phyloP scores from a whole-genome alignment of 2,797 vertebrate species.

The Fratercula arctica region DNA sequence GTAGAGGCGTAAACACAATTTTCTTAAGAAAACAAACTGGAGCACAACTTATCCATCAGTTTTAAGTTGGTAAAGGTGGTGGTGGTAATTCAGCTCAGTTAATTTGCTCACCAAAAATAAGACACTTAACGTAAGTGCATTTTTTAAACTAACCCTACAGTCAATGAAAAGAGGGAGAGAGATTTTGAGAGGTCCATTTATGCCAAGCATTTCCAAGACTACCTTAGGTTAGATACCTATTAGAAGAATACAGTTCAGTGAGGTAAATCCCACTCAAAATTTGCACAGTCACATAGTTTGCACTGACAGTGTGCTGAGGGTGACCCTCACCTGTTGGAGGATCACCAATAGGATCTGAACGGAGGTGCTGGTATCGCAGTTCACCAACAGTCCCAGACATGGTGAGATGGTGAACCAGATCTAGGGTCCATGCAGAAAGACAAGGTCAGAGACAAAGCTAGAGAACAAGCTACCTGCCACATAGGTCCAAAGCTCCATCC shows the following conservation, averaged over 20 bases:
- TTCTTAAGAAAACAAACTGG: constrained; percentile 37
- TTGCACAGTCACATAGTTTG: not conserved
- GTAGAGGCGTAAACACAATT: not conserved
- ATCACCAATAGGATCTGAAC: not conserved
- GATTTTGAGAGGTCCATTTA: not conserved
- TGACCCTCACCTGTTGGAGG: not conserved
- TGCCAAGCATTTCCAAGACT: not conserved
- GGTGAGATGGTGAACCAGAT: not conserved
- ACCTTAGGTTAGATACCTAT: not conserved
- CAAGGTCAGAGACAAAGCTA: not conserved
- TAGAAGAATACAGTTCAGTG: not conserved
- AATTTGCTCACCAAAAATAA: constrained; percentile 10
- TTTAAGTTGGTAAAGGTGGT: not conserved
- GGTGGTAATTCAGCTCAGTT: not conserved
- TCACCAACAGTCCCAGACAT: not conserved
- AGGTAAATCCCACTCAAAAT: not conserved
- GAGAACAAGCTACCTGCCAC: not conserved
- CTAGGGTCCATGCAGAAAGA: not conserved
- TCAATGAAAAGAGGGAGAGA: not conserved
- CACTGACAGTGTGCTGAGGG: not conserved
- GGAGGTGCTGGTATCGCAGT: not conserved
- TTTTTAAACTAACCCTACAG: not conserved
- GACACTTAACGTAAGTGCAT: not conserved
- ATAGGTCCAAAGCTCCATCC: not conserved
- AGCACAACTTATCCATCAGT: not conserved